phyloP scores from a whole-genome alignment of 2,797 vertebrate species.

The Sebastes ruberrimus region DNA sequence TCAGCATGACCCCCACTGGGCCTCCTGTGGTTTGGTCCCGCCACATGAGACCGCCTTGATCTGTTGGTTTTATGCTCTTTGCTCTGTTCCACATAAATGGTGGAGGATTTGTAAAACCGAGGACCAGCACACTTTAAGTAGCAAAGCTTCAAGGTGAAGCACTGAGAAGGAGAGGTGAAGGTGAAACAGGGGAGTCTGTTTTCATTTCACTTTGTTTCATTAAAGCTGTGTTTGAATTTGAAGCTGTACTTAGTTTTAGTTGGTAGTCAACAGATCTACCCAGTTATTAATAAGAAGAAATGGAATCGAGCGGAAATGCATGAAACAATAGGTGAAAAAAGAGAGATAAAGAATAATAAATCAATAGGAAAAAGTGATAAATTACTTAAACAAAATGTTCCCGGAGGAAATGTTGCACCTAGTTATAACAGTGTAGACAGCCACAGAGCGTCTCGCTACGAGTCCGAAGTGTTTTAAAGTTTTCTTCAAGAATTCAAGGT shows the following conservation, averaged over 20 bases:
- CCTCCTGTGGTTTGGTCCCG: not conserved
- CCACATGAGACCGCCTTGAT: constrained; percentile 21
- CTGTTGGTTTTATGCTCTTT: constrained; percentile 28
- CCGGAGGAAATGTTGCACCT: not conserved
- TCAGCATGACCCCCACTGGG: constrained; percentile 27
- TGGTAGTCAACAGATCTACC: not conserved
- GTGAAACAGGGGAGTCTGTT: not conserved
- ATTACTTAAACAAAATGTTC: not conserved
- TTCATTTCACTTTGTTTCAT: too few relatives aligned
- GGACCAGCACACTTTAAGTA: not conserved
- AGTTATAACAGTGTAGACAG: not conserved
- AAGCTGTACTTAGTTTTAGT: not conserved
- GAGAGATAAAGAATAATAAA: not conserved
- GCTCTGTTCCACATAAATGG: constrained; percentile 8
- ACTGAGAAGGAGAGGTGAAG: not conserved
- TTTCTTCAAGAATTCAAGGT: too few relatives aligned
- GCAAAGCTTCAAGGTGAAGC: not conserved
- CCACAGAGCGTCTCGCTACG: not conserved
- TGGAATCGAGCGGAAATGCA: not conserved
- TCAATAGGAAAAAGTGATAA: not conserved
- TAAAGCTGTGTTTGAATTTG: not conserved
- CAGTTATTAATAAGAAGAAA: not conserved
- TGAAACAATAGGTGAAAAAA: not conserved
- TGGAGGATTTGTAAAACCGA: not conserved
- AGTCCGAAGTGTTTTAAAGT: too few relatives aligned